phyloP scores from a whole-genome alignment of 35 echinoderm and acorn worm genomes.

The Strongylocentrotus purpuratus region DNA sequence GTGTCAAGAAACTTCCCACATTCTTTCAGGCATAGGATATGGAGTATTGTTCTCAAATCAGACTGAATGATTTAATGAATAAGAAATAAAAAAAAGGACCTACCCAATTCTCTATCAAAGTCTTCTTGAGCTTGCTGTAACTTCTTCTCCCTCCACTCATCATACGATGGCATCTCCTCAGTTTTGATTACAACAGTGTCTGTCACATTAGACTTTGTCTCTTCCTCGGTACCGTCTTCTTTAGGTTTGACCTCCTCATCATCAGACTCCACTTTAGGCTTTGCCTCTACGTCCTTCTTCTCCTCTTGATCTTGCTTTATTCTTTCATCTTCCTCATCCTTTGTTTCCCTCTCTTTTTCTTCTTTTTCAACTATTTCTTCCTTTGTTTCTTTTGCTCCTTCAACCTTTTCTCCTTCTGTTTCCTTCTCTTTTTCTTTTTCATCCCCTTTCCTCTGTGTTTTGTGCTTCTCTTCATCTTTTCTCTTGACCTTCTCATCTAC shows the following conservation, averaged over 20 bases:
- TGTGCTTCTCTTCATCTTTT: background rate
- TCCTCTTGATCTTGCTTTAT: background rate
- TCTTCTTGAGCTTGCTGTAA: constrained; percentile 65
- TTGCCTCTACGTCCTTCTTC: background rate
- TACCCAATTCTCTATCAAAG: constrained; percentile 67
- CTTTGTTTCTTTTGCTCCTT: background rate
- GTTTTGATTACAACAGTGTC: background rate
- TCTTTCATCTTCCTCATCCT: background rate
- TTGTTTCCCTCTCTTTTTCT: background rate
- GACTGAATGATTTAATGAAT: too few relatives aligned
- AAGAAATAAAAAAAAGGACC: background rate
- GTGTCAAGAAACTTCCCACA: too few relatives aligned
- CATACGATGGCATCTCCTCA: constrained; percentile 80
- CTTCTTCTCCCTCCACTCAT: constrained; percentile 83
- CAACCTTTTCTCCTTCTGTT: background rate
- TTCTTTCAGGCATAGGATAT: too few relatives aligned
- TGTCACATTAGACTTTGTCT: background rate
- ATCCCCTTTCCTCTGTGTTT: background rate
- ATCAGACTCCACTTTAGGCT: background rate
- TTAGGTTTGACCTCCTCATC: too few relatives aligned
- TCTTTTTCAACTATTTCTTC: background rate
- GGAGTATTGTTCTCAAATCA: too few relatives aligned
- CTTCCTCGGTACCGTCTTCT: background rate
- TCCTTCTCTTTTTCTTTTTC: background rate
- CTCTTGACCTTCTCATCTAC: background rate